These are phyloP conservation scores for Lepidochitona cinerea DNA, from an alignment of 2,888 invertebrate species.

Conservation along the genomic window DNA sequence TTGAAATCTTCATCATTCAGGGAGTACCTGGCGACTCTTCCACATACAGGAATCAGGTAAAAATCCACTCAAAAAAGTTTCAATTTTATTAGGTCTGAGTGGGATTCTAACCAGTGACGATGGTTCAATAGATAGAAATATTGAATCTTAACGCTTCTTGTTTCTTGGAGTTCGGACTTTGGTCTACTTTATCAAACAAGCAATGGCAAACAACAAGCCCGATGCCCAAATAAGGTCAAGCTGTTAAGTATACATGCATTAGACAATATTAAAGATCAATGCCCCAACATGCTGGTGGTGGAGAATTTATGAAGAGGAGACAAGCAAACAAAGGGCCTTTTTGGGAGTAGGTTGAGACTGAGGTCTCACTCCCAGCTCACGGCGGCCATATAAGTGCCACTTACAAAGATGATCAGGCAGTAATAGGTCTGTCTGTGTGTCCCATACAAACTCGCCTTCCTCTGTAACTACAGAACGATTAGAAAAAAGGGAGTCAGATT, in stretches of 20 bases:
- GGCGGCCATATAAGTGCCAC: neutral
- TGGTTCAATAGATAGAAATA: too few relatives aligned
- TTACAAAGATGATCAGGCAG: constrained; percentile 9
- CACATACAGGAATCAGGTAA: too few relatives aligned
- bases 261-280: neutral
- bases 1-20: too few relatives aligned
- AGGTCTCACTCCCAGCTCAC: neutral
- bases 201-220: too few relatives aligned
- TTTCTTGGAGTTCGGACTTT: too few relatives aligned
- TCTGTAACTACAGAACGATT: constrained; percentile 35
- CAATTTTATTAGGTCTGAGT: too few relatives aligned
- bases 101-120: too few relatives aligned
- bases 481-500: constrained; percentile 52
- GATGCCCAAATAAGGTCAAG: too few relatives aligned
- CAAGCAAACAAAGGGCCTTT: neutral
- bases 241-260: neutral
- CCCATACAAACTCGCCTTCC: constrained; percentile 7
- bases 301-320: neutral
- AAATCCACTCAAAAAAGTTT: too few relatives aligned
- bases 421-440: constrained; percentile 1
- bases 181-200: too few relatives aligned
- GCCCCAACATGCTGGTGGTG: neutral
- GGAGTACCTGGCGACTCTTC: too few relatives aligned
- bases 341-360: neutral
- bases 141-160: too few relatives aligned